Base-by-base conservation (phyloP, 2,888 invertebrate species). In the Rhogogaster chlorosoma region DNA sequence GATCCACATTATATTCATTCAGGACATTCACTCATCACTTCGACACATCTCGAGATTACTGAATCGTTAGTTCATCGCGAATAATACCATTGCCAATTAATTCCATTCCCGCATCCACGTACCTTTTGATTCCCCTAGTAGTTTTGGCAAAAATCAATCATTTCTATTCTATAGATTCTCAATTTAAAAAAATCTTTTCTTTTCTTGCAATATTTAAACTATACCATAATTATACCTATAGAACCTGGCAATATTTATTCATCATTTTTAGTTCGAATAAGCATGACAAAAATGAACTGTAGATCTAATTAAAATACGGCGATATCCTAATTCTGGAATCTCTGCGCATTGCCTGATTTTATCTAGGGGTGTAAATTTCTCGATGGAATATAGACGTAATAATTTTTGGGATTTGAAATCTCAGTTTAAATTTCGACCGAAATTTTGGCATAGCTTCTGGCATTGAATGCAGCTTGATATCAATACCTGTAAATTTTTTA, bases 1-100 rank as follows among this genome's bases (percentile, higher is more conserved):
- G 77, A 29, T 53, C 10, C 15, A 49, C 49, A 77, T 49, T 49
- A 77, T 77, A 77, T 77, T 53, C 45, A 49, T 49, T 77, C 32
- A 49, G 29, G 7, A 77, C 77, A 77, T 49, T 77, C 22, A 77
- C 77, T n/a, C 38, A 29, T 77, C 49, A 29, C 42, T 77, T 29
- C 77, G 29, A 26, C 71, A 42, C 71, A 42, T 73, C 71, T 73
- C 22, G 7, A n/a, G 10, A 42, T 67, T 32, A 67, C 32, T 7
- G 6, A 32, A 32, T 67, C 3, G 5, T 67, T 32, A 67, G 32
- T 67, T 32, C 18, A 32, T 32, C 29, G 18, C 22, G 10, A 32
- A 18, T 67, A 67, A 67, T 32, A 0, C 32, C 6, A 18, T 32
- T 67, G 18, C 18, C 32, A 32, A 32, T 32, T 67, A 67, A 67